Evolutionary conservation across 2,797 vertebrate genomes (phyloP).

Genomic region (Accipiter badius): DNA sequence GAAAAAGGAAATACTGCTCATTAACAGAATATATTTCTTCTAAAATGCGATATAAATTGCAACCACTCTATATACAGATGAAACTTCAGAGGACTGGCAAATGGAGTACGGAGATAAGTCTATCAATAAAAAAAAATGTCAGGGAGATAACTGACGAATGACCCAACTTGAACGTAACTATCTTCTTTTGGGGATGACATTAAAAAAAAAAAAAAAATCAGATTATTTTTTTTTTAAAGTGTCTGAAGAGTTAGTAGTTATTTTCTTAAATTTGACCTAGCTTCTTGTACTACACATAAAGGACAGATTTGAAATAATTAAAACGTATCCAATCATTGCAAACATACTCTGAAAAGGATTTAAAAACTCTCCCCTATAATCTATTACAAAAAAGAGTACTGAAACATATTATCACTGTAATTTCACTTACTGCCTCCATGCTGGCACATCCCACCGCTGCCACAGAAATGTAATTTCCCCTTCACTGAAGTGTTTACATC

Average conservation of each 20-base stretch:
- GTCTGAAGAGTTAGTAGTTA: not conserved
- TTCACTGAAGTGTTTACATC: not conserved
- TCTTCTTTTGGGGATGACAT: not conserved
- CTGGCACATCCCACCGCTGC: not conserved
- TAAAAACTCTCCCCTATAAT: not conserved
- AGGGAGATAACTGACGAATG: not conserved
- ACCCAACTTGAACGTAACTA: fast-evolving
- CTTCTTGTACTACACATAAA: not conserved
- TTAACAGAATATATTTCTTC: not conserved
- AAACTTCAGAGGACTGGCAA: not conserved
- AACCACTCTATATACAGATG: not conserved
- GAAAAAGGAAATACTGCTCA: not conserved
- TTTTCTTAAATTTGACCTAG: not conserved
- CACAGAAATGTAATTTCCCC: not conserved
- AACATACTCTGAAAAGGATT: not conserved
- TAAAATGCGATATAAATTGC: not conserved
- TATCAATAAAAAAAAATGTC: not conserved
- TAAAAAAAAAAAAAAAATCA: not conserved
- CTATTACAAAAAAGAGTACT: not conserved
- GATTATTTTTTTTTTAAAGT: not conserved
- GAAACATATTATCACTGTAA: not conserved
- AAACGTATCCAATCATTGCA: not conserved
- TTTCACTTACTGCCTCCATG: not conserved
- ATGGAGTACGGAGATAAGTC: not conserved
- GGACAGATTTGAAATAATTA: not conserved